These are phyloP conservation scores for Hippasteria phrygiana DNA, from an alignment of 53 echinoderm and acorn worm genomes.

Conservation along the genomic window DNA sequence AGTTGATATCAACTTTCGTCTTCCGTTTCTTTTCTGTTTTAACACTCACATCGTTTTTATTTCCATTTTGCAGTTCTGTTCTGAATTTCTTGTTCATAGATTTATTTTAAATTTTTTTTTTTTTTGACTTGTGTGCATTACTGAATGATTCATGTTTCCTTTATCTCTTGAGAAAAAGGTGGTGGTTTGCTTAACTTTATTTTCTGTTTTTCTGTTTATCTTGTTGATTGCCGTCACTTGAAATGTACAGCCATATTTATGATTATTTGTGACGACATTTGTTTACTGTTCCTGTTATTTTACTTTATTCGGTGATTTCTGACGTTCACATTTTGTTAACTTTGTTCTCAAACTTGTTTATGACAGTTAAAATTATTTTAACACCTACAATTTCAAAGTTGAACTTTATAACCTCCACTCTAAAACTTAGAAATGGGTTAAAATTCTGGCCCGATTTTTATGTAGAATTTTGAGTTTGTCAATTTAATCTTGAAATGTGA, in stretches of 20 bases:
- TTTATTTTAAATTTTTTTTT: slow-evolving; percentile 27
- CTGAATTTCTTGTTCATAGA: slow-evolving; percentile 37
- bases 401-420: no score
- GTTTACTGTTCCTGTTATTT: slow-evolving; percentile 24
- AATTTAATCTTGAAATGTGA: no score
- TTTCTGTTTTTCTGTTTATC: slow-evolving; percentile 46
- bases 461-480: no score
- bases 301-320: not conserved
- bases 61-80: slow-evolving; percentile 67
- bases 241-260: slow-evolving; percentile 33
- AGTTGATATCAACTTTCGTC: slow-evolving; percentile 37
- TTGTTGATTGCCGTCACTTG: slow-evolving; percentile 26
- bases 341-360: not conserved
- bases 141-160: slow-evolving; percentile 54
- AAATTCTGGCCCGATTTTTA: no score
- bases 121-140: slow-evolving; percentile 51
- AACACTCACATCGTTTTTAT: slow-evolving; percentile 58
- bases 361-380: not conserved
- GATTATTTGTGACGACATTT: slow-evolving; percentile 6
- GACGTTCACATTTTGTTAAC: not conserved
- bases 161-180: slow-evolving; percentile 47
- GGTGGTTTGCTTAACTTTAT: slow-evolving; percentile 68
- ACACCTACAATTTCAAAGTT: not conserved
- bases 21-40: slow-evolving; percentile 37
- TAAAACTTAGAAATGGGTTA: no score